Conservation (phyloP, 2,797 vertebrate genomes). For the Kryptolebias ocellatus region DNA sequence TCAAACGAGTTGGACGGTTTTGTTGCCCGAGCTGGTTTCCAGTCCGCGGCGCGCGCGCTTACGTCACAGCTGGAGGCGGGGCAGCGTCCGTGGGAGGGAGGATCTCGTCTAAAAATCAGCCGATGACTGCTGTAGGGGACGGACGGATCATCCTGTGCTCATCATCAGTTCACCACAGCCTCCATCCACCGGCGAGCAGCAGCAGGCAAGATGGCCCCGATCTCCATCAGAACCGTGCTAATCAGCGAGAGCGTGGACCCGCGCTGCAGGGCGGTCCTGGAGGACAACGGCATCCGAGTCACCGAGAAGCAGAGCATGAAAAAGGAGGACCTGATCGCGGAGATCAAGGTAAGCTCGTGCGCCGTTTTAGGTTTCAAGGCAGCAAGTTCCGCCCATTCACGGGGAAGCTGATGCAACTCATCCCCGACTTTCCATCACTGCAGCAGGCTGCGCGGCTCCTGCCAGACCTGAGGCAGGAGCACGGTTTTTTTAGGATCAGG, state of each 20-base stretch:
- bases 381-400: constrained; percentile 57
- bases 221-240: constrained; percentile 83
- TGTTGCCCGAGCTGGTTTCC: neutral
- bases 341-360: constrained; percentile 84
- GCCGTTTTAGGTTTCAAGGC: neutral
- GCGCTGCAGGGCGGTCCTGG: constrained; percentile 87
- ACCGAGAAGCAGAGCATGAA: constrained; percentile 87
- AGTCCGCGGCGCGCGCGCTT: too few relatives aligned
- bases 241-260: constrained; percentile 95
- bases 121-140: too few relatives aligned
- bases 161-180: neutral
- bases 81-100: constrained; percentile 2
- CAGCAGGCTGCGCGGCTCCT: neutral
- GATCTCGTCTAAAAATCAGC: constrained; percentile 31
- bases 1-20: neutral
- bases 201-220: constrained; percentile 82
- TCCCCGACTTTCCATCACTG: constrained; percentile 43
- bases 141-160: too few relatives aligned
- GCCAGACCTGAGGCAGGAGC: neutral
- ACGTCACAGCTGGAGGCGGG: constrained; percentile 44
- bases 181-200: constrained; percentile 2
- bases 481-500: neutral
- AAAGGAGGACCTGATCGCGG: constrained; percentile 86
- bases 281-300: constrained; percentile 88
- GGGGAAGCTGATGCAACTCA: constrained; percentile 75